Evolutionary conservation across 2,888 invertebrate species (phyloP), one percentile per base, ranked within the genome.

Genomic region (Drosophila ochracea): DNA sequence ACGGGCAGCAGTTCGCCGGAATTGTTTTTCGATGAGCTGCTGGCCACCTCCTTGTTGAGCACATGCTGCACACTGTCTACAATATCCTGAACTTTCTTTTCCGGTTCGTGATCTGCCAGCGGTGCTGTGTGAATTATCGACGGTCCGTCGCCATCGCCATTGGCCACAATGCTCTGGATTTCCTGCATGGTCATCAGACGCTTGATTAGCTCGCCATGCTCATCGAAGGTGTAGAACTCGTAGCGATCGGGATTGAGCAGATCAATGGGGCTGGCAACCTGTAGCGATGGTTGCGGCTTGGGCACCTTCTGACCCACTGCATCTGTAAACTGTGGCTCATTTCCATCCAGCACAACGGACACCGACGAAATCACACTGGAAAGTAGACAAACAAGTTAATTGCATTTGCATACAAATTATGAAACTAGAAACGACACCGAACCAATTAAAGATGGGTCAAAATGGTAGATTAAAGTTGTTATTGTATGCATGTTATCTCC

Each of bases 181-280:
- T 97, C 97, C 88, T 96, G 95, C 83, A 97, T 93, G 10, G 97
- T 97, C 97, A 97, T 97, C 39, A 97, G 94, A 71, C 96, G 95
- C 89, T 97, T 97, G 0, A 97, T 96, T 30, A 97, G 94, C 89
- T 97, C 97, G 19, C 97, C 97, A 66, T 96, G 95, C 88, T 97
- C 97, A 89, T 97, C 96, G 88, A 97, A 97, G 0, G 97, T 97
- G 91, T 97, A 97, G 92, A 97, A 97, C 91, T 97, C 97, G 92
- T 97, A 97, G 90, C 96, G 95, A 91, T 97, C 97, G 2, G 97
- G 97, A 78, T 96, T 96, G 9, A 97, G 93, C 1, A 97, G 94
- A 84, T 96, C 95, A 0, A 96, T 97, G 0, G 97, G 97, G 73
- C 97, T 97, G n/a, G 96, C 96, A 4, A 96, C 94, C 75, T 96